Conservation (phyloP, 2,888 invertebrate genomes). For the Lasioglossum oenotherae region DNA sequence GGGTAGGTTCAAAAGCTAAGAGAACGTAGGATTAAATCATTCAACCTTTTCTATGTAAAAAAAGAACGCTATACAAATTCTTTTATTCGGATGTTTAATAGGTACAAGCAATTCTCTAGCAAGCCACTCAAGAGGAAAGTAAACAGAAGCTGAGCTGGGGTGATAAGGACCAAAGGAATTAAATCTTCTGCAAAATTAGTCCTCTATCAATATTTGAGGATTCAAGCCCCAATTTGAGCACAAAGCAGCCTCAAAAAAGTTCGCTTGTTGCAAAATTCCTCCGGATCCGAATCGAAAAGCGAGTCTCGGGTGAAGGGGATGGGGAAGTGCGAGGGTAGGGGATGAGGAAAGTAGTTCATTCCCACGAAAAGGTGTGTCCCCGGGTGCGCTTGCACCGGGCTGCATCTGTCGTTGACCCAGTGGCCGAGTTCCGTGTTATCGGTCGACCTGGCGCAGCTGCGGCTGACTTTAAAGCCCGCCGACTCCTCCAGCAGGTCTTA, state of each 20-base stretch:
- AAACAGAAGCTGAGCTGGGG: neutral
- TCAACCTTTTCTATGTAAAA: neutral
- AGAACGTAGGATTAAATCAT: neutral
- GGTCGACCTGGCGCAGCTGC: constrained; percentile 62
- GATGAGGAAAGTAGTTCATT: constrained; percentile 20
- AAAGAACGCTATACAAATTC: neutral
- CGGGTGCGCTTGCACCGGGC: constrained; percentile 68
- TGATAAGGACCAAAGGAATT: neutral
- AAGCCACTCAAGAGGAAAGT: neutral
- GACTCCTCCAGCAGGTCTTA: constrained; percentile 50
- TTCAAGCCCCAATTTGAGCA: neutral
- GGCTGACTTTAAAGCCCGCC: constrained; percentile 64
- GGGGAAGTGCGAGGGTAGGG: neutral
- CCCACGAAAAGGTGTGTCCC: constrained; percentile 55
- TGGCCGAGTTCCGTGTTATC: constrained; percentile 76
- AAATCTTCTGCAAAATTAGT: neutral
- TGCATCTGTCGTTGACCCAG: constrained; percentile 77
- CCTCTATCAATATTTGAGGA: neutral
- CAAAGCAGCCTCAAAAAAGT: neutral
- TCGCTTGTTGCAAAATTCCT: neutral
- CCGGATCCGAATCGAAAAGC: neutral
- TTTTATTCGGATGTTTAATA: neutral
- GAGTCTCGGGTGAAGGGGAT: neutral
- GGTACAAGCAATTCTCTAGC: neutral
- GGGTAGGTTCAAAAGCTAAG: neutral